Percentiles rank a stretch among this genome's conserved stretches.
Conservation (phyloP, 2,797 vertebrate genomes). For the Sphenopsis melanotis region DNA sequence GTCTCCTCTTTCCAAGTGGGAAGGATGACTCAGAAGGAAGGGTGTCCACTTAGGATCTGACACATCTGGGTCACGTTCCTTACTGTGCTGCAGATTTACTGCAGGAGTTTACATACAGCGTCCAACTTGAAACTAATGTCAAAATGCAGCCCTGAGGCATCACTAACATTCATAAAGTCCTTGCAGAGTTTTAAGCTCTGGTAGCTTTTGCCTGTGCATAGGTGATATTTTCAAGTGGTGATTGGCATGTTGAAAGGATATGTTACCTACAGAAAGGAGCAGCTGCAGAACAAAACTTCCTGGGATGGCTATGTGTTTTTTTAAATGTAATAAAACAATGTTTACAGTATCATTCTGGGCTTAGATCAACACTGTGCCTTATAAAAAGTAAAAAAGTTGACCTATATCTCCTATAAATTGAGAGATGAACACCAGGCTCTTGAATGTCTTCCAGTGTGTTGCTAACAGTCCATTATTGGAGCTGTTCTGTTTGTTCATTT, state of each 20-base stretch:
- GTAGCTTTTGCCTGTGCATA: neutral
- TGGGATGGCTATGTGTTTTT: neutral
- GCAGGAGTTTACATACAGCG: neutral
- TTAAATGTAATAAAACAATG: neutral
- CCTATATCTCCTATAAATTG: neutral
- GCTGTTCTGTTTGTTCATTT: neutral
- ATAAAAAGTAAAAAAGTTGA: neutral
- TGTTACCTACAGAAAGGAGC: neutral
- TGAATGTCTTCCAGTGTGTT: neutral
- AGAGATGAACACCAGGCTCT: neutral
- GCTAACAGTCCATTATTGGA: neutral
- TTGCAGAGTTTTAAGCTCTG: neutral
- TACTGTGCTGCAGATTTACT: neutral
- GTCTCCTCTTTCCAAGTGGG: neutral
- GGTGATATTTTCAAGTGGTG: neutral
- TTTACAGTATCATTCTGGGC: neutral
- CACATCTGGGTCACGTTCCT: neutral
- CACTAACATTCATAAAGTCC: neutral
- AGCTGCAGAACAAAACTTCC: neutral
- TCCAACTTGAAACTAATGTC: neutral
- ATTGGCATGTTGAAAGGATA: rapidly evolving
- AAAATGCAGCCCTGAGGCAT: neutral
- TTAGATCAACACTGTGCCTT: neutral
- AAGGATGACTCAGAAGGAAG: neutral
- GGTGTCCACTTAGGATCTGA: neutral